Evolutionary conservation across 2,113 vertebrate species (phyloP), one percentile per base, ranked within the genome.

Genomic region (Odontesthes bonariensis): DNA sequence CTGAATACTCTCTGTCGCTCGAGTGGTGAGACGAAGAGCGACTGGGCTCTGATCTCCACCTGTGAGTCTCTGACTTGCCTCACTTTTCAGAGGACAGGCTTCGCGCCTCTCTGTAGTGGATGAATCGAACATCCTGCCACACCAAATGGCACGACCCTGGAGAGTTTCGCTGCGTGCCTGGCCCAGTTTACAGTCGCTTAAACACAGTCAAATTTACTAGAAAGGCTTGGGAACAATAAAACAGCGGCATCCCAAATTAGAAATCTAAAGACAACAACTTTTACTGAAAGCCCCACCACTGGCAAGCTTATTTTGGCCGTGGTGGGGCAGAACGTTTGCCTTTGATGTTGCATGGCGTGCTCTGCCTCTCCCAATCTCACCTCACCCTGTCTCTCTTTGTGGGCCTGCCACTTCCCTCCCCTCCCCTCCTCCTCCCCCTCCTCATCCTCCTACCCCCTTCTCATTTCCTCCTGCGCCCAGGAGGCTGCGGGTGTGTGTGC

Each of bases 401-500:
- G 75, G 79, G 85, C 60, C 67, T 73, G 79, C 84, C 79, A 71
- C 88, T 80, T 86, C 87, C 86, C 70, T 76, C 83, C 55, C 63
- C 42, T 58, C 46, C 72, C n/a, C n/a, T 62, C 68, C 71, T 61
- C 69, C 68, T 53, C 77, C 81, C 77, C 75, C 79, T 87, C 73
- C 86, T 92, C 88, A 91, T 62, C 68, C 71, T 61, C 69, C 68
- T 53, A 58, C 77, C 81, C 77, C 75, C 79, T 87, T 74, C 86
- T 92, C 88, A 91, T 92, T 93, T 94, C 94, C 94, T 93, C 83
- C 84, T 57, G 9, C 64, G 59, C 91, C 90, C 90, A 42, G 82
- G 91, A 81, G 85, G 75, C 75, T 61, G 49, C 40, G 84, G 91
- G 89, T 87, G 86, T 91, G 88, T 84, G 87, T 54, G 44, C 89